A percentile compares a stretch with the other conserved stretches of the same genome.
These are phyloP conservation scores for Taphrorychus bicolor DNA, from an alignment of 2,888 invertebrate species.

Conservation along the genomic window DNA sequence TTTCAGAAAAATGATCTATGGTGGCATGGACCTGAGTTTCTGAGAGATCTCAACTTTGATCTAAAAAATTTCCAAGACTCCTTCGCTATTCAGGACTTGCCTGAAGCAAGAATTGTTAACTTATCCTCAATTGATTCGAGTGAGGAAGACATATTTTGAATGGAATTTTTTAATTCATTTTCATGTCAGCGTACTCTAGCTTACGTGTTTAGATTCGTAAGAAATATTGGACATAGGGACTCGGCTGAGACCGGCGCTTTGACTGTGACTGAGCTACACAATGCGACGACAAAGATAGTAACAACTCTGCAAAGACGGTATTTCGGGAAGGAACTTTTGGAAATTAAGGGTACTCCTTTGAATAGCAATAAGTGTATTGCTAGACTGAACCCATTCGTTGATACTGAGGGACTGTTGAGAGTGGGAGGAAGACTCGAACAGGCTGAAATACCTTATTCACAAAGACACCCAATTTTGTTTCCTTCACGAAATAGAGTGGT, in stretches of 20 bases:
- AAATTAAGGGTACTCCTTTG: slow-evolving; percentile 1
- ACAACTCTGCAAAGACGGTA: slow-evolving; percentile 22
- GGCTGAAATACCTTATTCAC: slow-evolving; percentile 21
- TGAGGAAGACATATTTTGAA: neutral
- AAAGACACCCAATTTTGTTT: slow-evolving; percentile 37
- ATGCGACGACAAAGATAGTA: slow-evolving; percentile 1
- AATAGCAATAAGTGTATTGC: slow-evolving; percentile 11
- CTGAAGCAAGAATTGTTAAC: neutral
- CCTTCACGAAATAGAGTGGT: slow-evolving; percentile 34
- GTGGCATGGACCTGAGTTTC: slow-evolving; percentile 15
- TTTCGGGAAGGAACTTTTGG: slow-evolving; percentile 24
- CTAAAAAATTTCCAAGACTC: neutral
- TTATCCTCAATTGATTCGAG: neutral
- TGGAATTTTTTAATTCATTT: slow-evolving; percentile 12
- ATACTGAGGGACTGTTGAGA: slow-evolving; percentile 17
- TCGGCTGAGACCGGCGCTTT: neutral
- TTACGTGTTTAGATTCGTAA: slow-evolving; percentile 18
- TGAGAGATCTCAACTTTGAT: neutral
- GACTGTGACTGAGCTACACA: slow-evolving; percentile 17
- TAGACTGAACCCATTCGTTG: slow-evolving; percentile 37
- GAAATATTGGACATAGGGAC: slow-evolving; percentile 1
- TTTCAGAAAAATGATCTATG: neutral
- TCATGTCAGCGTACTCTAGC: slow-evolving; percentile 22
- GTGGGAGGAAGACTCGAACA: slow-evolving; percentile 38
- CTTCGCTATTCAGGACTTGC: neutral